Evolutionary conservation across 2,113 vertebrate species (phyloP).

Genomic region (Ariopsis seemanni): DNA sequence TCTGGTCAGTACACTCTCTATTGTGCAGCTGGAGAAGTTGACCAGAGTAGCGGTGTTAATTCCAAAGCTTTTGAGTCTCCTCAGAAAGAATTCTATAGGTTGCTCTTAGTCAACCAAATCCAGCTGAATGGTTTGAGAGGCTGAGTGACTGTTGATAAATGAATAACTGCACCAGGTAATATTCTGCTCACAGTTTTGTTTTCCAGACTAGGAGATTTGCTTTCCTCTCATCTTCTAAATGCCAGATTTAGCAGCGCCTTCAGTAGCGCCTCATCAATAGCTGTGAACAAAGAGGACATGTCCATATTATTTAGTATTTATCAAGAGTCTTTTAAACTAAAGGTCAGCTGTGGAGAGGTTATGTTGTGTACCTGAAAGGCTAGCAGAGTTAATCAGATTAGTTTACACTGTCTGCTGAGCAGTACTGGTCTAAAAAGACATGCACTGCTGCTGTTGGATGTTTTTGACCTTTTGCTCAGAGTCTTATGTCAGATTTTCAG

Average conservation of each 20-base stretch:
- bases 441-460: not conserved
- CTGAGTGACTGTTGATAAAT: not conserved
- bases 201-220: not conserved
- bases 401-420: slow-evolving; percentile 5
- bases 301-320: slow-evolving; percentile 30
- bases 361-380: not conserved
- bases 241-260: slow-evolving; percentile 1
- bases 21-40: too few relatives aligned
- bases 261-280: not conserved
- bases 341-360: slow-evolving; percentile 25
- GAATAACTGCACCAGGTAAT: not conserved
- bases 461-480: slow-evolving; percentile 34
- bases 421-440: not conserved
- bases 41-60: too few relatives aligned
- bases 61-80: too few relatives aligned
- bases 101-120: not conserved
- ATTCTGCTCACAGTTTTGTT: not conserved
- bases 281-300: slow-evolving; percentile 9
- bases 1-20: too few relatives aligned
- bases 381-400: slow-evolving; percentile 30
- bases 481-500: not conserved
- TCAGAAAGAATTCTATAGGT: not conserved
- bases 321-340: slow-evolving; percentile 18
- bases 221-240: not conserved
- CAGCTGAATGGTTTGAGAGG: not conserved